Evolutionary conservation across 2,113 vertebrate species (phyloP).

Genomic region (Amazona guildingii): DNA sequence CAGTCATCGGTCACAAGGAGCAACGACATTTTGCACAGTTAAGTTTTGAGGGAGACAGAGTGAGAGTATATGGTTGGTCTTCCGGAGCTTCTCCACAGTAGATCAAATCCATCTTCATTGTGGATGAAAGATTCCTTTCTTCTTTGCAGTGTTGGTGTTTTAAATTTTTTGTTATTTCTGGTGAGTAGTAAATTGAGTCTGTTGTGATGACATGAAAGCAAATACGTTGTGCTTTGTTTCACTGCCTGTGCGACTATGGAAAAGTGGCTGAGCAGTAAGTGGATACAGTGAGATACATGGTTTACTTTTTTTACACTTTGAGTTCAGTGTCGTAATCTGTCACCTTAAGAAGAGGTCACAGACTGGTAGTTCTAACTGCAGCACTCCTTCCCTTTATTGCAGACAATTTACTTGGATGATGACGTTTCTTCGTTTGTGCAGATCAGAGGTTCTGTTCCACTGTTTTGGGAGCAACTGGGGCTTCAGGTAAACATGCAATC

Average conservation of each 20-base stretch:
- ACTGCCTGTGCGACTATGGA: neutral
- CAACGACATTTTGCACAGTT: slow-evolving; percentile 41
- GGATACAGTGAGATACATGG: neutral
- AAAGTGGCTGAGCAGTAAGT: neutral
- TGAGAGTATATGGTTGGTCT: neutral
- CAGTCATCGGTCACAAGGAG: slow-evolving; percentile 40
- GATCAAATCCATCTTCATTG: neutral
- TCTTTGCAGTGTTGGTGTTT: neutral
- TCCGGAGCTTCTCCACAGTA: neutral
- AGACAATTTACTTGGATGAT: slow-evolving; percentile 83
- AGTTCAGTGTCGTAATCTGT: slow-evolving; percentile 52
- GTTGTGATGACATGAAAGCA: neutral
- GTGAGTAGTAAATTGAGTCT: slow-evolving; percentile 17
- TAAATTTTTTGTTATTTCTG: slow-evolving; percentile 6
- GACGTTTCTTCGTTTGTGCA: slow-evolving; percentile 82
- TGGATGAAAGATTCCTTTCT: neutral
- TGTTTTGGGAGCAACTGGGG: slow-evolving; percentile 81
- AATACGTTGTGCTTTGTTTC: neutral
- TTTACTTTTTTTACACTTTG: slow-evolving; percentile 17
- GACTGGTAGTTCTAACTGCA: slow-evolving; percentile 39
- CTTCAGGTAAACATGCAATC: slow-evolving; percentile 72
- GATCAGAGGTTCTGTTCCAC: slow-evolving; percentile 80
- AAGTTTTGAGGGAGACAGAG: neutral
- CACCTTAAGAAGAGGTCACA: slow-evolving; percentile 30
- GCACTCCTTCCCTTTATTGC: slow-evolving; percentile 8